Percentiles rank a stretch among this genome's conserved stretches.
Evolutionary conservation across 2,888 invertebrate species (phyloP).

Genomic region (Melieria crassipennis): DNA sequence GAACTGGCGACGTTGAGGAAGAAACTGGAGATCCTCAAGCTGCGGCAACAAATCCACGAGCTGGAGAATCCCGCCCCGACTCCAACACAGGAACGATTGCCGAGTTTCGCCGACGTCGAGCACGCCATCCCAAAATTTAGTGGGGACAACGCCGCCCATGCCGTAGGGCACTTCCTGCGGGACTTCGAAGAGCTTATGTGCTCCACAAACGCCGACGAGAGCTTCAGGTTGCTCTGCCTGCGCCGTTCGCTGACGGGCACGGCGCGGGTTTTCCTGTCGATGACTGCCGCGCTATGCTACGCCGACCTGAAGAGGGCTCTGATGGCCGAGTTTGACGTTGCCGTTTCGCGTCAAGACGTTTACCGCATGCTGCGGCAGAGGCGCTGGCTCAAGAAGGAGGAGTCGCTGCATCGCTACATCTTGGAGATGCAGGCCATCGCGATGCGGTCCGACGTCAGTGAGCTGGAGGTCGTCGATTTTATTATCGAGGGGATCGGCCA

Average conservation of each 20-base stretch:
- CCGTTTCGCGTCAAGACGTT: conserved; percentile 9
- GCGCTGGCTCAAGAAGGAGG: conserved; percentile 7
- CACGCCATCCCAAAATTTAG: conserved; percentile 21
- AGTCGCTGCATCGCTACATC: conserved; percentile 26
- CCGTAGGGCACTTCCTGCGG: conserved; percentile 15
- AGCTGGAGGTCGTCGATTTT: conserved; percentile 8
- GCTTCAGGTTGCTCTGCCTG: conserved; percentile 9
- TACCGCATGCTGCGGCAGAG: conserved; percentile 12
- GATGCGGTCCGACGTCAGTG: conserved; percentile 7
- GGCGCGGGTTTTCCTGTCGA: conserved; percentile 5
- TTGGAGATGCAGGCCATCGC: conserved; percentile 21
- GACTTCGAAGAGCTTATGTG: conserved; percentile 29
- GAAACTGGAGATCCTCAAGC: not conserved
- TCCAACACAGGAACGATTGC: not conserved
- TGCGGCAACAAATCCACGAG: conserved; percentile 7
- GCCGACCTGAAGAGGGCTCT: not conserved
- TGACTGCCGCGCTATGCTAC: not conserved
- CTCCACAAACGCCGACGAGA: conserved; percentile 16
- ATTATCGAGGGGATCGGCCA: conserved; percentile 15
- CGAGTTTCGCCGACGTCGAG: conserved; percentile 20
- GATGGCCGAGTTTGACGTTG: not conserved
- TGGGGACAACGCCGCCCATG: conserved; percentile 13
- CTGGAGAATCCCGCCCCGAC: not conserved
- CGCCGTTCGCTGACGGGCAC: conserved; percentile 19
- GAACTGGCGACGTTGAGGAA: not conserved